phyloP scores from a whole-genome alignment of 2,113 vertebrate genomes.

The Cyprinus carpio region DNA sequence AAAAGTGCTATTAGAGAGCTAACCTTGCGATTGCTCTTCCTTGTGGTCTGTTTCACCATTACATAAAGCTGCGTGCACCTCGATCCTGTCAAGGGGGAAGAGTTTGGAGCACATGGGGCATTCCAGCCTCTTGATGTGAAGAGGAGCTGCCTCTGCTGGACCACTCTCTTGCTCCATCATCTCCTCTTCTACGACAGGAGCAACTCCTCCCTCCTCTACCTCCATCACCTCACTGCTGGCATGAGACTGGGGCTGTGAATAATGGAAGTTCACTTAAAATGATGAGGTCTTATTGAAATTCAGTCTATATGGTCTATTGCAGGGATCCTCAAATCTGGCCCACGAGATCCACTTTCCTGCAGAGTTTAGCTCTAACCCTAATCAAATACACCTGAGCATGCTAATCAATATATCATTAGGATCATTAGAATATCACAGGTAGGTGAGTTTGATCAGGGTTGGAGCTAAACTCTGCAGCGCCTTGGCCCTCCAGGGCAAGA shows the following conservation, averaged over 20 bases:
- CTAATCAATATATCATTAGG: too few species aligned
- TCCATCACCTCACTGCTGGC: constrained; percentile 52
- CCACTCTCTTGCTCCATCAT: constrained; percentile 23
- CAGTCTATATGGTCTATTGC: not conserved
- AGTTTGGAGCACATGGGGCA: constrained; percentile 85
- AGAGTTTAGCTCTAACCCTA: too few species aligned
- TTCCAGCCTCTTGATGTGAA: constrained; percentile 57
- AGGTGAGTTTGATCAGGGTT: too few species aligned
- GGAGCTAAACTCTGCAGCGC: too few species aligned
- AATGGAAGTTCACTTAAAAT: not conserved
- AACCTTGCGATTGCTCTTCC: constrained; percentile 46
- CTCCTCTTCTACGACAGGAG: constrained; percentile 26
- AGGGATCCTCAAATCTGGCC: too few species aligned
- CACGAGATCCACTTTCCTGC: too few species aligned
- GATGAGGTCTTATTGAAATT: not conserved
- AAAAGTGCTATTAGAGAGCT: not conserved
- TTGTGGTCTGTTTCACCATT: constrained; percentile 67
- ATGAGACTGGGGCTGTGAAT: not conserved
- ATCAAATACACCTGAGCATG: too few species aligned
- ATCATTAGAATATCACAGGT: too few species aligned
- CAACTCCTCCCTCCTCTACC: constrained; percentile 41
- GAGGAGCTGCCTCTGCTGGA: not conserved
- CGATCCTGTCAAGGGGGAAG: constrained; percentile 79
- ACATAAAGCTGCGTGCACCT: constrained; percentile 91
- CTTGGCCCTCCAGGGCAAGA: too few species aligned